phyloP scores from a whole-genome alignment of 1,140 invertebrate species.

The Camponotus vicinus region DNA sequence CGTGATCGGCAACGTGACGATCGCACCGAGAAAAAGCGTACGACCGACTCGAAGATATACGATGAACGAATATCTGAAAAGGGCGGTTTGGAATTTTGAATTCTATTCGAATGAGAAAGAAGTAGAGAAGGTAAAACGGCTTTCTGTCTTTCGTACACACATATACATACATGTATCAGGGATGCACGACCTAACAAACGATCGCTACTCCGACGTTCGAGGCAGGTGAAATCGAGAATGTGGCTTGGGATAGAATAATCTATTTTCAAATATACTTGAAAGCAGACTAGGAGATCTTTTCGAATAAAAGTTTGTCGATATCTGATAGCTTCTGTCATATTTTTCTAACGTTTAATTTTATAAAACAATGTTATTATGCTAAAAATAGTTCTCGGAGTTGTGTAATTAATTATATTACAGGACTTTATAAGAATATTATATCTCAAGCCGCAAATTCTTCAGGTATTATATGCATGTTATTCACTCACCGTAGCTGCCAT shows the following conservation, averaged over 20 bases:
- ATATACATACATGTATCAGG: not conserved
- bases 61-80: slow-evolving; percentile 80
- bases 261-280: not conserved
- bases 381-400: not conserved
- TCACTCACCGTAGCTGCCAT: slow-evolving; percentile 82
- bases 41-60: slow-evolving; percentile 74
- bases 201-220: slow-evolving; percentile 37
- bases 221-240: slow-evolving; percentile 26
- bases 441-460: not conserved
- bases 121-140: not conserved
- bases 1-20: slow-evolving; percentile 26
- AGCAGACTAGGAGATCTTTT: not conserved
- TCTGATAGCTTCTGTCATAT: not conserved
- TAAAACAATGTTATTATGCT: not conserved
- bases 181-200: slow-evolving; percentile 60
- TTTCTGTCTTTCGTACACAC: slow-evolving; percentile 16
- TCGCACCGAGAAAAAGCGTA: slow-evolving; percentile 13
- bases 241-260: not conserved
- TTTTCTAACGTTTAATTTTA: not conserved
- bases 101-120: slow-evolving; percentile 66
- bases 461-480: not conserved
- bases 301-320: slow-evolving; percentile 13
- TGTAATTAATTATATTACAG: not conserved
- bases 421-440: not conserved
- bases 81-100: slow-evolving; percentile 80